Conservation (phyloP, 2,888 invertebrate species). For the Polydrusus tereticollis region DNA sequence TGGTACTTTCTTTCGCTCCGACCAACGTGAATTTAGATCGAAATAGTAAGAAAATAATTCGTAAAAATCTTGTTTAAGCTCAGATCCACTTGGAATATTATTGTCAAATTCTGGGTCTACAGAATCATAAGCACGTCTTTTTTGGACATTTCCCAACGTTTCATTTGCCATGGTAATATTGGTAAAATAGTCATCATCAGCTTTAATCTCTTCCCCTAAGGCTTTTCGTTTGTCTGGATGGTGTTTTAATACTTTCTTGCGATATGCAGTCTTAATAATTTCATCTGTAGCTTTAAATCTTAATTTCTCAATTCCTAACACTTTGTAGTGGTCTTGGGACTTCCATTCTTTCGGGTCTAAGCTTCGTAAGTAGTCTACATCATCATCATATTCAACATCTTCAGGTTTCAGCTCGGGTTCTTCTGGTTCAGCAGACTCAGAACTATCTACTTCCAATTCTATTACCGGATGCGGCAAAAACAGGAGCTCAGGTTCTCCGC, state of each 20-base stretch:
- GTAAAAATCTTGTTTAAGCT: slow-evolving; percentile 86
- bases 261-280: slow-evolving; percentile 94
- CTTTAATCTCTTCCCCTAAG: slow-evolving; percentile 86
- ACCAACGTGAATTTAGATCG: slow-evolving; percentile 90
- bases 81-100: slow-evolving; percentile 80
- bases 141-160: slow-evolving; percentile 83
- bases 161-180: slow-evolving; percentile 99
- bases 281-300: slow-evolving; percentile 91
- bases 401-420: slow-evolving; percentile 59
- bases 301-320: slow-evolving; percentile 88
- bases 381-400: slow-evolving; percentile 74
- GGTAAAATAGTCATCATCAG: slow-evolving; percentile 97
- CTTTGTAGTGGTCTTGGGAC: slow-evolving; percentile 97
- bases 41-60: slow-evolving; percentile 77
- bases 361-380: slow-evolving; percentile 86
- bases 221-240: slow-evolving; percentile 98
- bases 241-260: slow-evolving; percentile 90
- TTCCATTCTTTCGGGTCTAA: slow-evolving; percentile 98
- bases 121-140: slow-evolving; percentile 94
- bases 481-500: slow-evolving; percentile 58
- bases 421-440: slow-evolving; percentile 59
- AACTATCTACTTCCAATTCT: slow-evolving; percentile 58
- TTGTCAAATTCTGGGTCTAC: slow-evolving; percentile 97
- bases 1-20: slow-evolving; percentile 89
- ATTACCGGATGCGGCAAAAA: slow-evolving; percentile 63